A percentile compares a stretch with the other conserved stretches of the same genome.
phyloP scores from a whole-genome alignment of 2,888 invertebrate genomes.

The Oscheius sp. region DNA sequence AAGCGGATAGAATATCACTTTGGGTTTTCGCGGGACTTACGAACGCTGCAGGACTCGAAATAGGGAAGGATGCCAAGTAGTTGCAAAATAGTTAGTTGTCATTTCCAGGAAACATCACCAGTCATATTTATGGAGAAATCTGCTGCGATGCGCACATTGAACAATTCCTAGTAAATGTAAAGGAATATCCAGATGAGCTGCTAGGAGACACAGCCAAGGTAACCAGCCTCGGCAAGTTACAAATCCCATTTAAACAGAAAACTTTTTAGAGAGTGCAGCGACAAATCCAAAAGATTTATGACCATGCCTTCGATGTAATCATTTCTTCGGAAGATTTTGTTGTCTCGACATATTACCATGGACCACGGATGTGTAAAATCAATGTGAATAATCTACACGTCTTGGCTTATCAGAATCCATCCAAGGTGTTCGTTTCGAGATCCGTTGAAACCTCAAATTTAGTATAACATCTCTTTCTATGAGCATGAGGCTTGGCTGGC shows the following conservation, averaged over 20 bases:
- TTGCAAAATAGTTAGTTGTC: too few relatives aligned
- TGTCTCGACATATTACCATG: conserved; percentile 1
- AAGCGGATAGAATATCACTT: too few relatives aligned
- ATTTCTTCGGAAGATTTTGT: conserved; percentile 11
- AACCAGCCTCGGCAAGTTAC: neutral
- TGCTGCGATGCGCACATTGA: neutral
- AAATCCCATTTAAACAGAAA: too few relatives aligned
- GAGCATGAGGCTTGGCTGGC: neutral
- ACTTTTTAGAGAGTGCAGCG: conserved; percentile 13
- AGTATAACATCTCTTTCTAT: neutral
- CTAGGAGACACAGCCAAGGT: conserved; percentile 6
- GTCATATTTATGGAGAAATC: neutral
- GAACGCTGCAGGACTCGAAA: too few relatives aligned
- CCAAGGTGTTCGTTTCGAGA: neutral
- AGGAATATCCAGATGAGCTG: neutral
- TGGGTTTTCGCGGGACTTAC: too few relatives aligned
- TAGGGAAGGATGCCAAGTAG: too few relatives aligned
- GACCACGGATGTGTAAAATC: conserved; percentile 14
- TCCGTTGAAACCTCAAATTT: neutral
- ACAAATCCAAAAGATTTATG: neutral
- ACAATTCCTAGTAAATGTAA: neutral
- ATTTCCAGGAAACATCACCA: neutral
- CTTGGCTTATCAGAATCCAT: conserved; percentile 25
- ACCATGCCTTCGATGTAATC: conserved; percentile 12
- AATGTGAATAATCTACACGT: neutral